A percentile compares a stretch with the other conserved stretches of the same genome.
Evolutionary conservation across 2,797 vertebrate species (phyloP).

Genomic region (Halcyon badia): DNA sequence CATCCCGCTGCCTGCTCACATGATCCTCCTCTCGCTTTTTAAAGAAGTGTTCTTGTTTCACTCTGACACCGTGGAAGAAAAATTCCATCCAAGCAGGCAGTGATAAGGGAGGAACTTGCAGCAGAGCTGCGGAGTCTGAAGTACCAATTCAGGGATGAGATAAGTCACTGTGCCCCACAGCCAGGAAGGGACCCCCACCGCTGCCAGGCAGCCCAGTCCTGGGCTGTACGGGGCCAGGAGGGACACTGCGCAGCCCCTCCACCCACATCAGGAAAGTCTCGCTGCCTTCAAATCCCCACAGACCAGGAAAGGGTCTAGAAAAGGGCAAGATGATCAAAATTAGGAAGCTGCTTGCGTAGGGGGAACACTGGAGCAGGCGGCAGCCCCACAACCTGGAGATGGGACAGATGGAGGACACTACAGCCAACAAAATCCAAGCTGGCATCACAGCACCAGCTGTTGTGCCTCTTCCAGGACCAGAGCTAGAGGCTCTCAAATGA

Average conservation of each 20-base stretch:
- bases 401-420: background rate
- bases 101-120: background rate
- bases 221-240: background rate
- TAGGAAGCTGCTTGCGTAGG: accelerated
- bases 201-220: background rate
- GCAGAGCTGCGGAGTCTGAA: background rate
- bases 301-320: background rate
- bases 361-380: accelerated
- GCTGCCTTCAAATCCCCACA: background rate
- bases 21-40: constrained; percentile 56
- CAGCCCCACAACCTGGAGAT: background rate
- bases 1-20: constrained; percentile 15
- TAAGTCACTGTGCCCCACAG: background rate
- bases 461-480: background rate
- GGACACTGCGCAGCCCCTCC: background rate
- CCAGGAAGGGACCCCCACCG: background rate
- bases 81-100: background rate
- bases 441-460: accelerated
- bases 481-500: accelerated
- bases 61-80: constrained; percentile 48
- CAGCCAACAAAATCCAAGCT: background rate
- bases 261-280: accelerated
- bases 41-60: constrained; percentile 47
- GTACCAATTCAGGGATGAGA: background rate
- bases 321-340: background rate